Evolutionary conservation across 1,140 invertebrate species (phyloP), one percentile per base, ranked within the genome.

Genomic region (Diplogasteroides magnus): DNA sequence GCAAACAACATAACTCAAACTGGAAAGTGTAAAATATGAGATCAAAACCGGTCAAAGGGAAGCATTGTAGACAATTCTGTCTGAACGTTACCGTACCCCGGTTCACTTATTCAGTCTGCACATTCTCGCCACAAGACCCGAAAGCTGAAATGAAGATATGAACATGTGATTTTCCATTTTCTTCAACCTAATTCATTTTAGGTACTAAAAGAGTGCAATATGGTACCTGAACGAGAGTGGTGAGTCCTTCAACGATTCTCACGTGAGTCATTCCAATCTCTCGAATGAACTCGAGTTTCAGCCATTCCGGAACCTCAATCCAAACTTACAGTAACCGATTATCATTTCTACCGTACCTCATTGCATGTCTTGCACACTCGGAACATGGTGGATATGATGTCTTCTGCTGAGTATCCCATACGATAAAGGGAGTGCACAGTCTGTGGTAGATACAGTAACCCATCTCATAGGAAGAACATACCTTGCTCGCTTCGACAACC

Each of bases 321-420:
- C 67, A 1, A 2, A 15, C 64, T 68, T 56, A 37, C 13, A 37
- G 15, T 23, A 55, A 15, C 23, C 1, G 14, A 55, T 14, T 19
- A 67, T 29, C 15, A 31, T 26, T 60, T 60, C 32, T 57, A 57
- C 58, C 48, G 67, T 26, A 6, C 56, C 63, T 19, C 13, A 29
- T 23, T 23, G 60, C 60, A 25, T 2, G 62, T 91, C 86, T 97
- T 97, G 82, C 90, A 90, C 14, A 97, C 93, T 76, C 91, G 88
- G 83, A 97, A 97, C 61, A 97, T 89, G 84, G 94, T 98, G 66
- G 88, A 89, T 73, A 98, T 91, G 58, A 98, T 92, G 86, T 98
- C 95, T 84, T 98, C 93, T 0, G 93, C 87, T 0, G 93, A 93
- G 85, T 98, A 98, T 1, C 95, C 95, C 65, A 96, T 86, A 79